These are phyloP conservation scores for Catocala fraxini DNA, from an alignment of 2,888 invertebrate species.

Conservation along the genomic window DNA sequence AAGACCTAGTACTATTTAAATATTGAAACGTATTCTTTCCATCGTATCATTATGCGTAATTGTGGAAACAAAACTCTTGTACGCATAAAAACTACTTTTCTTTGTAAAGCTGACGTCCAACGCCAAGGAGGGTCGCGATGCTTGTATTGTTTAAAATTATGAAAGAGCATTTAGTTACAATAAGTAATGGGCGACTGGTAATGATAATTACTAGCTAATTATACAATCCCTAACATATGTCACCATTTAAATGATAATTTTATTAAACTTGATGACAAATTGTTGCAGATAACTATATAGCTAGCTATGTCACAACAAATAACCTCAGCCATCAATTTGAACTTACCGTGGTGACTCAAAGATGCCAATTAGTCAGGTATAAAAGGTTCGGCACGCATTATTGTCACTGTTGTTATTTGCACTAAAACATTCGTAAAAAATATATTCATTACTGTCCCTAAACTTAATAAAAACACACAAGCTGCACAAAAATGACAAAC, in stretches of 20 bases:
- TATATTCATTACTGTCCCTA: conserved; percentile 77
- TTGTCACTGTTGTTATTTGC: conserved; percentile 79
- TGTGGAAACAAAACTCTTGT: conserved; percentile 8
- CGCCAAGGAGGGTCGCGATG: conserved; percentile 67
- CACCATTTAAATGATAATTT: conserved; percentile 34
- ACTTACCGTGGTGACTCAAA: conserved; percentile 85
- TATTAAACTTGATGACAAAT: conserved; percentile 70
- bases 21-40: background rate
- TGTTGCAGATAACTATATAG: conserved; percentile 64
- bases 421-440: conserved; percentile 77
- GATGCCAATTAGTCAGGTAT: conserved; percentile 79
- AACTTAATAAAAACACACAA: conserved; percentile 77
- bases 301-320: conserved; percentile 84
- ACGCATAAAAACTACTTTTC: conserved; percentile 47
- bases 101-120: conserved; percentile 68
- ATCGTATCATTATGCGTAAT: background rate
- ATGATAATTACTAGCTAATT: conserved; percentile 13
- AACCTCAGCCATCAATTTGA: conserved; percentile 82
- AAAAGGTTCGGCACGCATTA: conserved; percentile 85
- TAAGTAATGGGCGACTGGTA: background rate
- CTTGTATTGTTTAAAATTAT: conserved; percentile 44
- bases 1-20: background rate
- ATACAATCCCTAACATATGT: conserved; percentile 6
- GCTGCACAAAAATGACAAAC: conserved; percentile 72
- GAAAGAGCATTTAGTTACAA: conserved; percentile 25